phyloP scores from a whole-genome alignment of 2,888 invertebrate genomes.

The Troglohyphantes excavatus region DNA sequence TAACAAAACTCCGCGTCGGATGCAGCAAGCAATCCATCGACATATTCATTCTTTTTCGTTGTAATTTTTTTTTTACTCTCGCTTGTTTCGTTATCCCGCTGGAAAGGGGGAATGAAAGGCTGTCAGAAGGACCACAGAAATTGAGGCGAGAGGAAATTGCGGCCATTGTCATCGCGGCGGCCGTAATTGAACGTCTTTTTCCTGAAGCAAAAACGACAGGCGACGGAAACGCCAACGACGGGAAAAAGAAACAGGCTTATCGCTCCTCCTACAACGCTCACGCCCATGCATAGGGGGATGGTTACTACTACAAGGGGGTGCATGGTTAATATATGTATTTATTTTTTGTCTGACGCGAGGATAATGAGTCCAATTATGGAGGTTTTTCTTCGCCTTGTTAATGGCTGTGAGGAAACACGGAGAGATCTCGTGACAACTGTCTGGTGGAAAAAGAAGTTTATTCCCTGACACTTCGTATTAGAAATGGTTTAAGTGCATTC shows the following conservation, averaged over 20 bases:
- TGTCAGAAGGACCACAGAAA: conserved; percentile 63
- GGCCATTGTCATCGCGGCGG: conserved; percentile 56
- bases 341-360: neutral
- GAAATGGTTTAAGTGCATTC: neutral
- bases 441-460: neutral
- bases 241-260: conserved; percentile 5
- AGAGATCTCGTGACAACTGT: conserved; percentile 2
- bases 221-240: conserved; percentile 1
- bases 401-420: neutral
- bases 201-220: conserved; percentile 42
- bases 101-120: conserved; percentile 26
- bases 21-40: conserved; percentile 16
- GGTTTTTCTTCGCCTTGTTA: neutral
- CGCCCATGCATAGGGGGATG: neutral
- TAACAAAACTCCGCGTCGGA: neutral
- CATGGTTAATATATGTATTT: conserved; percentile 1
- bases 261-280: neutral
- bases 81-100: conserved; percentile 37
- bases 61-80: neutral
- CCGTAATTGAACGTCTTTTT: conserved; percentile 69
- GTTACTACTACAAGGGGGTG: neutral
- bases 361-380: neutral
- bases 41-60: neutral
- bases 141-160: conserved; percentile 68
- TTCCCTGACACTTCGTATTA: neutral